Percentiles rank a stretch among this genome's conserved stretches.
These are phyloP conservation scores for Xanthorhoe designata DNA, from an alignment of 2,888 invertebrate species.

Conservation along the genomic window DNA sequence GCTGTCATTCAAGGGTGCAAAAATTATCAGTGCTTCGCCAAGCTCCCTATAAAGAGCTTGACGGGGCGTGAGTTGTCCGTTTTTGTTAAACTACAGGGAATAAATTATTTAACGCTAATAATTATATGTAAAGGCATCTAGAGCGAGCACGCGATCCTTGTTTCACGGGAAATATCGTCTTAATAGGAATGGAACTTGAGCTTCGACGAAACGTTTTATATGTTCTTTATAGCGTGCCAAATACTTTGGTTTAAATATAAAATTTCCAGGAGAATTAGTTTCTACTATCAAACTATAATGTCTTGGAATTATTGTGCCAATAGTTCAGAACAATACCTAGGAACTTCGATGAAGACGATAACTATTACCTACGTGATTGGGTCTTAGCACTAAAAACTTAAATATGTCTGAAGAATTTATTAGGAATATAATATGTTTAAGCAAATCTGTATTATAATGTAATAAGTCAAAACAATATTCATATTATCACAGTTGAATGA, in stretches of 20 bases:
- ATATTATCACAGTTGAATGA: constrained; percentile 43
- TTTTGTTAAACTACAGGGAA: constrained; percentile 38
- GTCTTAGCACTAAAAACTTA: background rate
- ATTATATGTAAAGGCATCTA: constrained; percentile 24
- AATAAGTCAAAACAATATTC: background rate
- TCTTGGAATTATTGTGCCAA: no score
- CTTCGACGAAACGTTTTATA: constrained; percentile 36
- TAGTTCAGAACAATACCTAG: no score
- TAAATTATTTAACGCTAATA: constrained; percentile 34
- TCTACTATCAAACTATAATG: no score
- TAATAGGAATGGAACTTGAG: constrained; percentile 2
- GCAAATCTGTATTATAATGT: background rate
- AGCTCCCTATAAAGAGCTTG: constrained; percentile 38
- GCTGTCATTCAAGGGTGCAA: constrained; percentile 51
- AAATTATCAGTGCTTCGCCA: constrained; percentile 44
- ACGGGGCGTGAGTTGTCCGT: constrained; percentile 43
- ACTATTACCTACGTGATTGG: background rate
- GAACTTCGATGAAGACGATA: no score
- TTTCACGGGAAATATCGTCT: constrained; percentile 14
- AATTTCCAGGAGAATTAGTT: background rate
- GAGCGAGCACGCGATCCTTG: constrained; percentile 33
- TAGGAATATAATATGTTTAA: background rate
- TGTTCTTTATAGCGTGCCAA: constrained; percentile 12
- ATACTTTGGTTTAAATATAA: background rate
- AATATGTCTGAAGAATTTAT: background rate